These are phyloP conservation scores for Pseudobourletiella spinata DNA, from an alignment of 1,140 invertebrate genomes.

Conservation along the genomic window DNA sequence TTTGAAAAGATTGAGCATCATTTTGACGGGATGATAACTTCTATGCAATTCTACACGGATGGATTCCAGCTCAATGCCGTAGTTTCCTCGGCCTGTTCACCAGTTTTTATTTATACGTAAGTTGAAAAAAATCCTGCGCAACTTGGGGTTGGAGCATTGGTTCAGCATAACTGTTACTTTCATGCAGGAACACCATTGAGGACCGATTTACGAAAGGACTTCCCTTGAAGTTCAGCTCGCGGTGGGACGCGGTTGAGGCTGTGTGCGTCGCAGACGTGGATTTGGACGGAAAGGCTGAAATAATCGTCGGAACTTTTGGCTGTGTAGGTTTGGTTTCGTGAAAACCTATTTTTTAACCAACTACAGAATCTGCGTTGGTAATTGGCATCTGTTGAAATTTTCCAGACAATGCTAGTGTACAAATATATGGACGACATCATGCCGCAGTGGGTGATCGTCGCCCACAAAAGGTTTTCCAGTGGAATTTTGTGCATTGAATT, in stretches of 20 bases:
- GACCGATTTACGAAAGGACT: conserved; percentile 24
- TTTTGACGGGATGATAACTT: conserved; percentile 29
- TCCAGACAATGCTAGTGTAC: conserved; percentile 53
- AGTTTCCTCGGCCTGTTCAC: conserved; percentile 26
- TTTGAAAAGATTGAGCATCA: conserved; percentile 13
- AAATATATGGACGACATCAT: conserved; percentile 39
- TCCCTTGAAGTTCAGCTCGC: conserved; percentile 28
- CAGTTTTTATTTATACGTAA: conserved; percentile 32
- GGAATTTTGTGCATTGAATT: conserved; percentile 28
- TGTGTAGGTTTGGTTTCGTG: conserved; percentile 41
- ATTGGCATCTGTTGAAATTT: conserved; percentile 20
- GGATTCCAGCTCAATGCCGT: conserved; percentile 25
- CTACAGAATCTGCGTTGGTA: no score
- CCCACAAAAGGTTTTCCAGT: conserved; percentile 27
- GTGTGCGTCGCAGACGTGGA: conserved; percentile 57
- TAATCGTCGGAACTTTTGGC: conserved; percentile 60
- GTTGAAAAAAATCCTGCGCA: no score
- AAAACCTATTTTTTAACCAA: no score
- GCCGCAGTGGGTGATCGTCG: conserved; percentile 33
- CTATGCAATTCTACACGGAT: conserved; percentile 25
- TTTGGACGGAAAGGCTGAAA: conserved; percentile 62
- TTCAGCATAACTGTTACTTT: no score
- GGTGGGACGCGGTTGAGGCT: conserved; percentile 49
- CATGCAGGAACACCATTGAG: conserved; percentile 21
- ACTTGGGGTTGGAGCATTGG: no score